These are phyloP conservation scores for Siniperca scherzeri DNA, from an alignment of 2,797 vertebrate genomes.

Conservation along the genomic window DNA sequence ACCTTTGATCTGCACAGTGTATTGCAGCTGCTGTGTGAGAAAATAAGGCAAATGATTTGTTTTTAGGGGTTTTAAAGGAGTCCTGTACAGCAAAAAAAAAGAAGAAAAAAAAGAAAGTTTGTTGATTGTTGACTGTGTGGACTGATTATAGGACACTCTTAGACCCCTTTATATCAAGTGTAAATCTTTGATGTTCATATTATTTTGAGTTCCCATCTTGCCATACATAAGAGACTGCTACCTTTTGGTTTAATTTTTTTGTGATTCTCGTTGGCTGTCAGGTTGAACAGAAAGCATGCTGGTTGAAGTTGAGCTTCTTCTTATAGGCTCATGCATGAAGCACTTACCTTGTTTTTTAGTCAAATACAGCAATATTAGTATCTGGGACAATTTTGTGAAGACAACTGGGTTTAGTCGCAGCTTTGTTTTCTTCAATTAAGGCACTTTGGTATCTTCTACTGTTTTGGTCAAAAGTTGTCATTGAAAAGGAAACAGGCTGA, in stretches of 20 bases:
- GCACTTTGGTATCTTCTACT: not conserved
- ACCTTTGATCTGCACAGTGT: conserved; percentile 62
- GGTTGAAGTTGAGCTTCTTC: conserved; percentile 36
- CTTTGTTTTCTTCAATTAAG: conserved; percentile 27
- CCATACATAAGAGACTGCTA: conserved; percentile 17
- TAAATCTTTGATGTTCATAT: conserved; percentile 39
- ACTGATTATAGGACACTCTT: conserved; percentile 43
- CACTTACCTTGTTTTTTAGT: conserved; percentile 11
- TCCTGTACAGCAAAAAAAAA: conserved; percentile 41
- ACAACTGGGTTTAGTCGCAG: conserved; percentile 15
- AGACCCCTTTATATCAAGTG: conserved; percentile 45
- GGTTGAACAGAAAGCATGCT: conserved; percentile 71
- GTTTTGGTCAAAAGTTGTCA: not conserved
- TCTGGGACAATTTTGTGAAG: conserved; percentile 26
- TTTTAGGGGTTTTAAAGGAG: conserved; percentile 49
- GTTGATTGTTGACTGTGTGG: conserved; percentile 12
- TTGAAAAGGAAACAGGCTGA: conserved; percentile 13
- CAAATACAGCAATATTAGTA: conserved; percentile 13
- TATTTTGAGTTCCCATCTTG: conserved; percentile 56
- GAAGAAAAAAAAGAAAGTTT: conserved; percentile 23
- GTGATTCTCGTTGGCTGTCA: conserved; percentile 50
- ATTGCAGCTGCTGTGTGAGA: conserved; percentile 80
- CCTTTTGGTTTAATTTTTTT: conserved; percentile 25
- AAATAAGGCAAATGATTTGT: conserved; percentile 68
- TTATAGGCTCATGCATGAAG: conserved; percentile 70